These are phyloP conservation scores for Microcaecilia unicolor DNA, from an alignment of 2,797 vertebrate species.

Conservation along the genomic window DNA sequence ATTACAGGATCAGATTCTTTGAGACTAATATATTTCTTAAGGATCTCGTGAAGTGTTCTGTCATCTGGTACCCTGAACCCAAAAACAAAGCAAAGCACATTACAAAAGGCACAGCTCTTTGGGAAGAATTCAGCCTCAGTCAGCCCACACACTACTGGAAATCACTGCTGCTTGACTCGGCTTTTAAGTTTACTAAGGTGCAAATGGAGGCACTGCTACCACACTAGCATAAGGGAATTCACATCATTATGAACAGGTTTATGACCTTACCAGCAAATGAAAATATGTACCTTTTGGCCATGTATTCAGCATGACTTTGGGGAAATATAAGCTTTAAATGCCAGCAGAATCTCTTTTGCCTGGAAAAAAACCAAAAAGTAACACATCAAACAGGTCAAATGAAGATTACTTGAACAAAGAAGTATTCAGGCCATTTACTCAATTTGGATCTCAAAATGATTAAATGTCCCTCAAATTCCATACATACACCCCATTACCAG, in stretches of 20 bases:
- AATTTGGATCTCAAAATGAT: too few species aligned
- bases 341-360: conserved; percentile 78
- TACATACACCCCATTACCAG: too few species aligned
- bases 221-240: neutral
- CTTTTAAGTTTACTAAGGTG: too few species aligned
- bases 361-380: conserved; percentile 43
- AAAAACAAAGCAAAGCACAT: conserved; percentile 12
- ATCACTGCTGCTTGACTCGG: too few species aligned
- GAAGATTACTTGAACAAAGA: too few species aligned
- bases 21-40: conserved; percentile 77
- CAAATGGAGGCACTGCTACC: neutral
- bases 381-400: neutral
- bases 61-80: conserved; percentile 68
- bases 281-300: conserved; percentile 65
- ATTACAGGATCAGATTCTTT: conserved; percentile 79
- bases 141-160: too few species aligned
- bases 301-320: conserved; percentile 72
- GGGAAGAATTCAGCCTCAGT: too few species aligned
- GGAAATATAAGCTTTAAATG: conserved; percentile 84
- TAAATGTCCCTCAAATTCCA: too few species aligned
- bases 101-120: neutral
- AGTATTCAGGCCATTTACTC: too few species aligned
- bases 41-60: conserved; percentile 66
- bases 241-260: too few species aligned
- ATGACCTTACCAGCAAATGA: neutral